Conservation (phyloP, 2,113 vertebrate genomes). For the Diadophis punctatus region DNA sequence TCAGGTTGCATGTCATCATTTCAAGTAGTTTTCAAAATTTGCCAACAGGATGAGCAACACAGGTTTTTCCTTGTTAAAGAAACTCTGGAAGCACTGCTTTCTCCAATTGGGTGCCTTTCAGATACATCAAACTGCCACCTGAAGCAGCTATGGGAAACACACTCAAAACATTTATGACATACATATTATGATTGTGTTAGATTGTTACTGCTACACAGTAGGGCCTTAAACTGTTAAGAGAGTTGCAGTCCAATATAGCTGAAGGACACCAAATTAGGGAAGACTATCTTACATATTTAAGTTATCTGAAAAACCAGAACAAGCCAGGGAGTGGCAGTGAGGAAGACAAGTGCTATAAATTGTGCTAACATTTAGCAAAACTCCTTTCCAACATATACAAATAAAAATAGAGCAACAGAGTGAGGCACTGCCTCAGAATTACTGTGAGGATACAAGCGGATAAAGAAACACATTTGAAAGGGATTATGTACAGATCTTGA, state of each 20-base stretch:
- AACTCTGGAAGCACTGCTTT: conserved; percentile 13
- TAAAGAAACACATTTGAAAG: conserved; percentile 29
- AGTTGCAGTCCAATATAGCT: not conserved
- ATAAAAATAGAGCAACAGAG: conserved; percentile 24
- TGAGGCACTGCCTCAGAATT: conserved; percentile 43
- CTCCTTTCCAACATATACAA: conserved; percentile 50
- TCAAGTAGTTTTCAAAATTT: conserved; percentile 35
- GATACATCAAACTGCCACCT: not conserved
- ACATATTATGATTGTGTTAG: not conserved
- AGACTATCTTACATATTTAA: not conserved
- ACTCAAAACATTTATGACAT: not conserved
- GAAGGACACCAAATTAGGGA: not conserved
- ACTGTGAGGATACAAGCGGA: conserved; percentile 28
- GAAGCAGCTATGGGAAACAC: not conserved
- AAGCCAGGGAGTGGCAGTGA: not conserved
- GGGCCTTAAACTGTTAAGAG: not conserved
- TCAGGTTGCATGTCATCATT: conserved; percentile 13
- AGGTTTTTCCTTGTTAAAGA: conserved; percentile 22
- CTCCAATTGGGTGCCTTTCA: not conserved
- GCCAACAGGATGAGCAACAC: conserved; percentile 19
- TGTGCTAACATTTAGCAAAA: conserved; percentile 58
- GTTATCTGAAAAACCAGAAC: conserved; percentile 33
- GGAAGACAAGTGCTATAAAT: conserved; percentile 34
- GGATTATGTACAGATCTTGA: not conserved
- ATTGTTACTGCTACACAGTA: not conserved